Conservation (phyloP, 2,797 vertebrate genomes). For the Silurus lanzhouensis region DNA sequence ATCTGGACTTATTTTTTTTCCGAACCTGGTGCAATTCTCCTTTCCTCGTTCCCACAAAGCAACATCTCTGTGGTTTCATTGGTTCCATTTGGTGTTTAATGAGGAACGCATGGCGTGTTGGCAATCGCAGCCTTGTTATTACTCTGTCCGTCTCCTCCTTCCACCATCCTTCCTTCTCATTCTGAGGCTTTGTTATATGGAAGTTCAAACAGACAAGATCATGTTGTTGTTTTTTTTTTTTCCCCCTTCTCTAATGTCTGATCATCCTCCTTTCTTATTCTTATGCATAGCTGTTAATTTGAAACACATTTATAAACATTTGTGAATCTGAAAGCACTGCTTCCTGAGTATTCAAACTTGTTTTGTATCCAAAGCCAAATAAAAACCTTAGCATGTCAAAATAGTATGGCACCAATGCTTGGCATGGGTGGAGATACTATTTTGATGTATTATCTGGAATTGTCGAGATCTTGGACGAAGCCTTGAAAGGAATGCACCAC, state of each 20-base stretch:
- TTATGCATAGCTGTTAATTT: background rate
- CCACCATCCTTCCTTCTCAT: constrained; percentile 13
- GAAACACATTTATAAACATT: constrained; percentile 9
- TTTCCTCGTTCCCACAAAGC: constrained; percentile 21
- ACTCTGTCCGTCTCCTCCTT: constrained; percentile 55
- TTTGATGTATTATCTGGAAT: constrained; percentile 4
- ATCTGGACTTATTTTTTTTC: constrained; percentile 52
- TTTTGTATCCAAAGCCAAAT: background rate
- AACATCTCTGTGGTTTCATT: constrained; percentile 62
- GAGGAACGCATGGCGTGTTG: constrained; percentile 66
- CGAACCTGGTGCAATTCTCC: constrained; percentile 52
- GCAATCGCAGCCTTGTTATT: constrained; percentile 56
- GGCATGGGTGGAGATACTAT: constrained; percentile 6
- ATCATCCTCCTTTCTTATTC: background rate
- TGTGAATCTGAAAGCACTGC: background rate
- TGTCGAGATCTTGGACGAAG: background rate
- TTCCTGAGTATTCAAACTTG: constrained; percentile 1
- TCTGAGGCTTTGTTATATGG: background rate
- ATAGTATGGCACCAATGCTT: background rate
- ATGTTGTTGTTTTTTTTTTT: constrained; percentile 22
- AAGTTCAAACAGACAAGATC: constrained; percentile 14
- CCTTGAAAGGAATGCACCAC: background rate
- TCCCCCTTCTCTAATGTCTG: background rate
- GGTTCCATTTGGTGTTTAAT: constrained; percentile 68
- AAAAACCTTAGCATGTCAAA: background rate